phyloP scores from a whole-genome alignment of 35 echinoderm and acorn worm genomes.

The Ophioderma brevispina region DNA sequence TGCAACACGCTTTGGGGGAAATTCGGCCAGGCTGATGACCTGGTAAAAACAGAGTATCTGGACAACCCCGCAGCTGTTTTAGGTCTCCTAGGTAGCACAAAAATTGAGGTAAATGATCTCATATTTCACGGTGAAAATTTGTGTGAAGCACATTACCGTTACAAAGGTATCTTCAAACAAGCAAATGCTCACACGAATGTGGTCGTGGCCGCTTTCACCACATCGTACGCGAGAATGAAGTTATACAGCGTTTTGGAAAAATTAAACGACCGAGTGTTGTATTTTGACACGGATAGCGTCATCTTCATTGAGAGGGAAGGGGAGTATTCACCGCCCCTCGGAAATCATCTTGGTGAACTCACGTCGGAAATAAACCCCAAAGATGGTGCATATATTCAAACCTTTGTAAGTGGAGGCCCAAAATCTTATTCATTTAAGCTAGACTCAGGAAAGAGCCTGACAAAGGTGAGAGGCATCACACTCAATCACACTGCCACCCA shows the following conservation, averaged over 20 bases:
- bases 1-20: constrained; percentile 72
- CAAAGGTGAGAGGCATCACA: constrained; percentile 53
- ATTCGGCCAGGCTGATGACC: constrained; percentile 46
- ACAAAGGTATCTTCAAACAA: not conserved
- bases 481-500: constrained; percentile 36
- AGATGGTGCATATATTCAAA: constrained; percentile 29
- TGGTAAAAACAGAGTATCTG: constrained; percentile 23
- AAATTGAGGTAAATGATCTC: not conserved
- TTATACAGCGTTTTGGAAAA: constrained; percentile 59
- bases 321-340: constrained; percentile 11
- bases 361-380: constrained; percentile 54
- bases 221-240: constrained; percentile 60
- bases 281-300: constrained; percentile 74
- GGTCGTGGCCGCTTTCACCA: constrained; percentile 59
- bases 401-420: constrained; percentile 36
- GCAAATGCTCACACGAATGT: constrained; percentile 43
- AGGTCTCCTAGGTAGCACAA: not conserved
- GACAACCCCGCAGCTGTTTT: not conserved
- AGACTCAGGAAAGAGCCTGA: constrained; percentile 31
- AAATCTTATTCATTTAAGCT: constrained; percentile 63
- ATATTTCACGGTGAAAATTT: constrained; percentile 19
- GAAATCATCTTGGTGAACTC: constrained; percentile 63
- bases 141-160: not conserved
- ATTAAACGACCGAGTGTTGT: constrained; percentile 39
- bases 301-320: constrained; percentile 39